Evolutionary conservation across 2,888 invertebrate genomes (phyloP).

Genomic region (Julus scandinavius): DNA sequence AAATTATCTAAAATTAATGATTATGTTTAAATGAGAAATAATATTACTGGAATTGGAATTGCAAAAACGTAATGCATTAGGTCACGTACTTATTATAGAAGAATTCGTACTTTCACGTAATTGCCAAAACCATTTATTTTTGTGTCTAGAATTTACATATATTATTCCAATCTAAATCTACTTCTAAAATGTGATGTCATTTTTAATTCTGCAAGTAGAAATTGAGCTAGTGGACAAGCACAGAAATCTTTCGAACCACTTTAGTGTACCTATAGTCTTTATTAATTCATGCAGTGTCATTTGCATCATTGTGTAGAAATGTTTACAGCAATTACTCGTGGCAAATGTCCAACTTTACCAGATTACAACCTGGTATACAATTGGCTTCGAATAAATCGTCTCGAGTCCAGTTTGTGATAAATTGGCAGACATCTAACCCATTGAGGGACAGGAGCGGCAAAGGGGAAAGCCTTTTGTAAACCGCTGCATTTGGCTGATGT

Average conservation of each 20-base stretch:
- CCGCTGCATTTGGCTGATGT: background rate
- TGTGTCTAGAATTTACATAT: too few relatives aligned
- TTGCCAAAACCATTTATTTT: too few relatives aligned
- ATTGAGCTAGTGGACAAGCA: too few relatives aligned
- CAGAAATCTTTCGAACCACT: too few relatives aligned
- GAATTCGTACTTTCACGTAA: too few relatives aligned
- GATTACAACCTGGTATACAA: slow-evolving; percentile 22
- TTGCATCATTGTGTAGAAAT: background rate
- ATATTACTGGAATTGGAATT: too few relatives aligned
- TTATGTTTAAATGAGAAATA: too few relatives aligned
- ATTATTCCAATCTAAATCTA: background rate
- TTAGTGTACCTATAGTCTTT: background rate
- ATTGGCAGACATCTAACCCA: background rate
- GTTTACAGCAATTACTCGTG: background rate
- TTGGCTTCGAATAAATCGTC: background rate
- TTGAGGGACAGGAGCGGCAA: background rate
- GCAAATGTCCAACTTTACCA: background rate
- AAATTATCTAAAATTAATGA: too few relatives aligned
- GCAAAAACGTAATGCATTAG: too few relatives aligned
- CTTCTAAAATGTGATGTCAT: background rate
- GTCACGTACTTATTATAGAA: too few relatives aligned
- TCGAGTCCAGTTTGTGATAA: background rate
- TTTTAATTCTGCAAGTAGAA: too few relatives aligned
- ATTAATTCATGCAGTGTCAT: background rate
- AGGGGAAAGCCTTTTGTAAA: slow-evolving; percentile 13